Evolutionary conservation across 2,797 vertebrate species (phyloP), one percentile per base, ranked within the genome.

Genomic region (Aotus griseimembra): DNA sequence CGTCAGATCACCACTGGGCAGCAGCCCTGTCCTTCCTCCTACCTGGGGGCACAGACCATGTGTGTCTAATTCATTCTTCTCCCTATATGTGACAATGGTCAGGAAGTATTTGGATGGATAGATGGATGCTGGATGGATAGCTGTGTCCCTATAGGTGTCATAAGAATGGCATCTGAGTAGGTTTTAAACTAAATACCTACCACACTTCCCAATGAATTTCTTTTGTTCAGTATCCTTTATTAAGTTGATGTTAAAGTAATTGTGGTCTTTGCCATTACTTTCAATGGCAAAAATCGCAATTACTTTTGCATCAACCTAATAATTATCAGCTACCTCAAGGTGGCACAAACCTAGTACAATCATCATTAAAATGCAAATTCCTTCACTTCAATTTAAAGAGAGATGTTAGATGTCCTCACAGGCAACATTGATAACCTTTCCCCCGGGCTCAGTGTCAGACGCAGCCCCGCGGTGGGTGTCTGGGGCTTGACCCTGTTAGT

Each of bases 351-450:
- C 57, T 90, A 50, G 61, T 33, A 14, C 83, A 94, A 58, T 46
- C 26, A 39, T 80, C 57, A 58, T 33, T 73, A 73, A 92, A 89
- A 84, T 81, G 41, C 44, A 93, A 48, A 86, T 87, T 70, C 55
- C 57, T 90, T 30, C 50, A 19, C 52, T 82, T 73, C 30, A 20
- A 8, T 82, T 55, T 76, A 81, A 88, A 86, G 41, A 67, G 85
- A 82, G 84, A 89, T 81, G 41, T 81, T 8, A 15, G n/a, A 48
- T 58, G 48, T 67, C 33, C 44, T 28, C 55, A 72, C 15, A 93
- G 46, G 64, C 76, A 84, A 26, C 55, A 77, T 1, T 19, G 61
- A 0, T 64, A 39, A n/a, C 5, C 4, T n/a, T 61, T 17, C 64
- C 52, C 28, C n/a, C 6, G 26, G 41, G 75, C 4, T 39, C 22